These are phyloP conservation scores for Lerista edwardsae DNA, from an alignment of 2,797 vertebrate genomes.

Conservation along the genomic window DNA sequence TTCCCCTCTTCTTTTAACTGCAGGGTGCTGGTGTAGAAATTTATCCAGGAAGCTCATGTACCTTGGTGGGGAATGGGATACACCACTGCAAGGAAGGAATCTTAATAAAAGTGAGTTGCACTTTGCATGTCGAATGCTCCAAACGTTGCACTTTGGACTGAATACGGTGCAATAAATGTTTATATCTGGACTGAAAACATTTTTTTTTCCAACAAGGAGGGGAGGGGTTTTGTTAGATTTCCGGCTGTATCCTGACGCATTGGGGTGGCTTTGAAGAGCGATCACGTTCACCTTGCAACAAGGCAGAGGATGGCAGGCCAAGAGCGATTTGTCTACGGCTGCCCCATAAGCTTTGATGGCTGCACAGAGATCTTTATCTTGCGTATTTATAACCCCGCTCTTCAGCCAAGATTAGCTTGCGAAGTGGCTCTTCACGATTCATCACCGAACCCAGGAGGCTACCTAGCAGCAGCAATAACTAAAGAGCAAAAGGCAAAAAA, in stretches of 20 bases:
- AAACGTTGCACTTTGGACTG: neutral
- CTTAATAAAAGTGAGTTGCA: constrained; percentile 90
- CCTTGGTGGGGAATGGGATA: constrained; percentile 85
- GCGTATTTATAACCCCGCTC: neutral
- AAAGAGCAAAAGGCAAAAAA: no score
- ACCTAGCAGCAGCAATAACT: no score
- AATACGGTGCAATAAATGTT: no score
- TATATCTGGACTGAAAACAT: neutral
- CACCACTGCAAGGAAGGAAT: constrained; percentile 96
- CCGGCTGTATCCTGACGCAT: neutral
- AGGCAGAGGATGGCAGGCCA: neutral
- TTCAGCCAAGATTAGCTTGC: no score
- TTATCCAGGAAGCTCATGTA: constrained; percentile 90
- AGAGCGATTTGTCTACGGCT: neutral
- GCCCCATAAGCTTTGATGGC: neutral
- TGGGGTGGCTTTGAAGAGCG: neutral
- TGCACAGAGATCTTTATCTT: neutral
- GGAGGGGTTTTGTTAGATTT: neutral
- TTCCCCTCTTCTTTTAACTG: neutral
- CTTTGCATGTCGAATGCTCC: neutral
- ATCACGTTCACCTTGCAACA: neutral
- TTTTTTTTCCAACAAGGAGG: neutral
- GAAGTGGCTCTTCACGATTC: no score
- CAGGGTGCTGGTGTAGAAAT: constrained; percentile 95
- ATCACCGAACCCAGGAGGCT: no score